Base-by-base conservation (phyloP, 2,888 invertebrate genomes). In the Eristalis arbustorum region DNA sequence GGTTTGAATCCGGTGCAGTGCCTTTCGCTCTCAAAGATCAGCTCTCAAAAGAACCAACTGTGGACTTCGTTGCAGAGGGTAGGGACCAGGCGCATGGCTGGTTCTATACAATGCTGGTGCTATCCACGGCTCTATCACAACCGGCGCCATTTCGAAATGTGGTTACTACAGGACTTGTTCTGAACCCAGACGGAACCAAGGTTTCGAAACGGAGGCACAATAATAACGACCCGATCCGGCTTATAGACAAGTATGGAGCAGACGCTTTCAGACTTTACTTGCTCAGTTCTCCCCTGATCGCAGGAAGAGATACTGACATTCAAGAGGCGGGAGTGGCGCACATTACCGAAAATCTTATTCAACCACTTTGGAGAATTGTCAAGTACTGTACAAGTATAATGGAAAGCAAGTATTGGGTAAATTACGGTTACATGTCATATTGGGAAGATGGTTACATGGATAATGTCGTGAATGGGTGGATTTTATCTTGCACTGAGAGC, bases 1-100 rank as follows among this genome's bases (percentile, higher is more conserved):
- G 99, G 99, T 99, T 99, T 93, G 99, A 99, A 92, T 98, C 98
- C 1, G 98, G 98, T 10, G 97, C 97, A 42, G 98, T 99, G 98
- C 98, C 98, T 0, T 99, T 98, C 91, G 98, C 97, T 1, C 98
- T 49, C 8, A 49, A 98, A 92, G 94, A 95, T 89, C 98, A 98
- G 93, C 98, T 98, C 0, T 98, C 56, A 1, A 31, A 74, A 98
- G 98, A 98, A 0, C 98, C 98, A 91, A 77, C 98, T 2, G 98
- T 98, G 0, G 98, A 99, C 93, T 99, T 99, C 91, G 98, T 99
- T 90, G 98, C 97, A 23, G 98, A 99, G 94, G 98, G 98, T 18
- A 97, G 98, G 88, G 98, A 98, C 92, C 98, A 98, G 93, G 98
- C 98, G 0, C 94, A 98, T 89, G 98, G 98, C 37, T 98, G 98